These are phyloP conservation scores for Pocillopora verrucosa DNA, from an alignment of 64 coral and sea anemone species.

Conservation along the genomic window DNA sequence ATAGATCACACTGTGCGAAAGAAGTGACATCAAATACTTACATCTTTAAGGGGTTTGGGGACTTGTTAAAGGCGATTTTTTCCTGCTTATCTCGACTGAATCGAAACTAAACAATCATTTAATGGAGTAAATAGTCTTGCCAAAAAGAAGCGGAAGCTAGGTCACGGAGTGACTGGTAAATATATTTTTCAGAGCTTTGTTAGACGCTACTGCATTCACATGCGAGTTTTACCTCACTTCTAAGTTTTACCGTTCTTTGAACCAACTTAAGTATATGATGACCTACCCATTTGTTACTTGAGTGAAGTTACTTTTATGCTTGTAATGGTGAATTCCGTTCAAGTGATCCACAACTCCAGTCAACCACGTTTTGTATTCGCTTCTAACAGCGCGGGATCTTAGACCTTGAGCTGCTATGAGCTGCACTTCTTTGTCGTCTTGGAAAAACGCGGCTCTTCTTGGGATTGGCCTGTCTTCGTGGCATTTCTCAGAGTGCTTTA, in stretches of 20 bases:
- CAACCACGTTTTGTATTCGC: slow-evolving; percentile 41
- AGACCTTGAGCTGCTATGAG: slow-evolving; percentile 1
- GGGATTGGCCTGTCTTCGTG: slow-evolving; percentile 3
- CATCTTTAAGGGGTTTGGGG: no score
- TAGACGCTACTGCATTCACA: no score
- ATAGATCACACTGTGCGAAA: no score
- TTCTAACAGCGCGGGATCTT: slow-evolving; percentile 25
- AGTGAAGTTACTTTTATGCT: slow-evolving; percentile 50
- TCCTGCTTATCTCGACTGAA: no score
- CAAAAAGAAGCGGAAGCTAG: no score
- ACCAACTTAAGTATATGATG: neutral
- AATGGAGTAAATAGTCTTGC: no score
- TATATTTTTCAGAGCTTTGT: no score
- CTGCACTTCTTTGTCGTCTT: slow-evolving; percentile 34
- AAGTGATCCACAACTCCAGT: slow-evolving; percentile 21
- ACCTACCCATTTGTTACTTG: neutral
- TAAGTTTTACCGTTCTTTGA: neutral
- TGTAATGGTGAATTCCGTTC: slow-evolving; percentile 45
- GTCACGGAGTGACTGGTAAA: no score
- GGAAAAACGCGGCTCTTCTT: slow-evolving; percentile 18
- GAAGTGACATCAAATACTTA: no score
- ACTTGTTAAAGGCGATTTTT: no score
- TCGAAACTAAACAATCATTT: no score
- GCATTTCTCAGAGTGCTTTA: slow-evolving; percentile 50
- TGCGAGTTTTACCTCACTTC: no score